Evolutionary conservation across 2,888 invertebrate species (phyloP), one percentile per base, ranked within the genome.

Genomic region (Hirtodrosophila confusa): DNA sequence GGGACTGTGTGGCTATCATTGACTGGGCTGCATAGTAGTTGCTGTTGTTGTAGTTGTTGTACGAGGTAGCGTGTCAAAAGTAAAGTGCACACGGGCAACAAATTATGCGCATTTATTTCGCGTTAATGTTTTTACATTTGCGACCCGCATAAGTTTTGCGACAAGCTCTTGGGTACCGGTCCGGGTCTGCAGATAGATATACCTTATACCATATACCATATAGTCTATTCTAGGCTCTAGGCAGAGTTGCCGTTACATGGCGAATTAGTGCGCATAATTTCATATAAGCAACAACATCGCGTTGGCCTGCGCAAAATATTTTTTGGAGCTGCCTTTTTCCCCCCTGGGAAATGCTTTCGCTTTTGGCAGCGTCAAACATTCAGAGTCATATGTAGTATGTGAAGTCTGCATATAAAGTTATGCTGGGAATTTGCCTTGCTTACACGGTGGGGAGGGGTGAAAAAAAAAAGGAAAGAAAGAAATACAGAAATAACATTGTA

Each of bases 201-300:
- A 39, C 17, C 17, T 17, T 39, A 17, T 44, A 39, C 17, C 39
- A 17, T 23, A 29, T 27, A 35, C 17, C 24, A 3, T 45, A 41
- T 27, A 10, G 1, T 17, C 17, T 65, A 37, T 37, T 41, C 23
- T 47, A 44, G 66, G 66, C 62, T 75, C 57, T 70, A 75, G 77
- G 56, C 68, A 55, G 48, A 64, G 62, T 66, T 78, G 62, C 65
- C 69, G 79, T 72, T 78, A 78, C 86, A 82, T 78, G 66, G 71
- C 82, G 83, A 82, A 82, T 82, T 87, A 82, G 88, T 88, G 88
- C 75, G 86, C 86, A 82, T 87, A 82, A 82, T 82, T 85, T 82
- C 75, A 78, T 82, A 85, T 80, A 75, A 85, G 70, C 61, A 60
- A 9, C 51, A 36, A 40, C 36, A 62, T 72, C 77, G 80, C 84